These are phyloP conservation scores for Pandemis cinnamomeana DNA, from an alignment of 2,888 invertebrate species.

Conservation along the genomic window DNA sequence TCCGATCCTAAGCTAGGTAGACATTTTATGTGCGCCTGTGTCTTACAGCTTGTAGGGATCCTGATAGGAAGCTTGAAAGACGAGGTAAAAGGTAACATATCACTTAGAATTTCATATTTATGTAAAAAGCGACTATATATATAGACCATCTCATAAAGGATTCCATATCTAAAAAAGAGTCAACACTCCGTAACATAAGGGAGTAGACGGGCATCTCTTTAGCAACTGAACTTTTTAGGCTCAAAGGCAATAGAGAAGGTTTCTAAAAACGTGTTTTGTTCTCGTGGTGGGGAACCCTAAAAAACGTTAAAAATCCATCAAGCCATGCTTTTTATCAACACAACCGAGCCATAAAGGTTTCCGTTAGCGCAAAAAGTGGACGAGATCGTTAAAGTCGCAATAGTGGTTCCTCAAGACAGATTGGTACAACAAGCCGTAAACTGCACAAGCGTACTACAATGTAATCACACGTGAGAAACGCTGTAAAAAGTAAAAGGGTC, in stretches of 20 bases:
- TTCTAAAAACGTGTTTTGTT: too few species aligned
- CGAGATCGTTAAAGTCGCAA: slow-evolving; percentile 14
- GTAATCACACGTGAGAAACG: slow-evolving; percentile 54
- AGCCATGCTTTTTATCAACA: slow-evolving; percentile 23
- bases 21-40: slow-evolving; percentile 2
- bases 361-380: slow-evolving; percentile 12
- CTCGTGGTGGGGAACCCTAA: neutral
- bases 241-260: too few species aligned
- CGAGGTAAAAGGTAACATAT: too few species aligned
- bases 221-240: too few species aligned
- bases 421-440: slow-evolving; percentile 32
- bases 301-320: slow-evolving; percentile 23
- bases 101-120: too few species aligned
- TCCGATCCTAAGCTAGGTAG: slow-evolving; percentile 25
- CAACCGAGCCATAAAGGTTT: slow-evolving; percentile 8
- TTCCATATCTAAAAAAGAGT: too few species aligned
- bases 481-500: slow-evolving; percentile 51
- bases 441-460: slow-evolving; percentile 39
- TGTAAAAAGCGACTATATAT: too few species aligned
- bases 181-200: too few species aligned
- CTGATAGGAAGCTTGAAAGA: too few species aligned
- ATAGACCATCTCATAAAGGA: too few species aligned
- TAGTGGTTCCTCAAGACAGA: slow-evolving; percentile 33
- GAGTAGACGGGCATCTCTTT: too few species aligned
- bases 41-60: neutral